These are phyloP conservation scores for Chrosomus eos DNA, from an alignment of 2,797 vertebrate species.

Conservation along the genomic window DNA sequence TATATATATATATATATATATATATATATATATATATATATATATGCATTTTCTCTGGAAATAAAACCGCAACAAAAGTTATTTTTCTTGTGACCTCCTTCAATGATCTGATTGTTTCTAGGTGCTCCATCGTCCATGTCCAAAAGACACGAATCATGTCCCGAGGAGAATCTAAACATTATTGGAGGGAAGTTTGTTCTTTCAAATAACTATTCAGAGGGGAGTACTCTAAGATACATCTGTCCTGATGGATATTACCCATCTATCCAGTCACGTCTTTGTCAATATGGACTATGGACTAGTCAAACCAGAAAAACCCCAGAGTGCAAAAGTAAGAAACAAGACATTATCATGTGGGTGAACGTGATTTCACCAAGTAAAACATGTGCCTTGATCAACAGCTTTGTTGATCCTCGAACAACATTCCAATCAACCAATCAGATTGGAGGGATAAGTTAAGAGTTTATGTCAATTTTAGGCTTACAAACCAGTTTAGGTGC, in stretches of 20 bases:
- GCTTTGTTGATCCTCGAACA: background rate
- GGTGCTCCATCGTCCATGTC: constrained; percentile 27
- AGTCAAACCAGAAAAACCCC: background rate
- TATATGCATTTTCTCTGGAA: background rate
- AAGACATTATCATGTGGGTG: background rate
- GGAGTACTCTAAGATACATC: constrained; percentile 40
- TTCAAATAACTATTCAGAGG: constrained; percentile 9
- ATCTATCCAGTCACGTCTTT: constrained; percentile 8
- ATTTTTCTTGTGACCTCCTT: background rate
- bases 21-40: background rate
- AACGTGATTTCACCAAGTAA: background rate
- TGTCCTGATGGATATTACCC: constrained; percentile 56
- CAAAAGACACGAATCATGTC: background rate
- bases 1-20: background rate
- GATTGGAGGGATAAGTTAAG: background rate
- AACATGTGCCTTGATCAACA: background rate
- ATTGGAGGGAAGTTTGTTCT: constrained; percentile 34
- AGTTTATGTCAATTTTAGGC: background rate
- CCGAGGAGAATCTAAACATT: constrained; percentile 30
- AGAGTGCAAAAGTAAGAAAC: constrained; percentile 55
- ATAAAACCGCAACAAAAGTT: background rate
- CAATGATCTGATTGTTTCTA: background rate
- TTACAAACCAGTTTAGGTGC: background rate
- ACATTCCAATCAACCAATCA: background rate
- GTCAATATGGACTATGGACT: constrained; percentile 36